Evolutionary conservation across 2,888 invertebrate species (phyloP).

Genomic region (Netelia virgata): DNA sequence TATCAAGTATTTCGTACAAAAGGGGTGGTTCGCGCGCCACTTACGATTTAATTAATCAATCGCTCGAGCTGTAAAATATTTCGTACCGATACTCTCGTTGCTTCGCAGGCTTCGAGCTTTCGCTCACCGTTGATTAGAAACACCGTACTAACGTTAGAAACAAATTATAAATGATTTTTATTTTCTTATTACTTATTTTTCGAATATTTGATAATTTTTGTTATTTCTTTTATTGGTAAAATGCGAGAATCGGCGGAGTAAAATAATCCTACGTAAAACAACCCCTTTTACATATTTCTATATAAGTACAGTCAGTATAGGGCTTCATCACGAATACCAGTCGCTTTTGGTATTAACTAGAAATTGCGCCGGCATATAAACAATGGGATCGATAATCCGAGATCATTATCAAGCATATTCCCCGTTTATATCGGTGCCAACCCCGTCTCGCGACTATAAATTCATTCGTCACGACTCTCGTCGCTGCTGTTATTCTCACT

Average conservation of each 20-base stretch:
- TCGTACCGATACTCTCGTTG: neutral
- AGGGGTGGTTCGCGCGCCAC: slow-evolving; percentile 47
- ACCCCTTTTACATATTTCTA: no score
- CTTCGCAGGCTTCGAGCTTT: neutral
- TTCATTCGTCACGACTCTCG: slow-evolving; percentile 74
- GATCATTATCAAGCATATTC: slow-evolving; percentile 81
- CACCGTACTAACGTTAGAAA: no score
- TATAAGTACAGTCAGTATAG: no score
- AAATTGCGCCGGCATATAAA: slow-evolving; percentile 83
- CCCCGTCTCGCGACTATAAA: slow-evolving; percentile 78
- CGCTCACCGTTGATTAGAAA: neutral
- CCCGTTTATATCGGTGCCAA: slow-evolving; percentile 82
- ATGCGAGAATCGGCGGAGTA: no score
- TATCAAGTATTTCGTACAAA: slow-evolving; percentile 16
- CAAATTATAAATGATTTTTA: no score
- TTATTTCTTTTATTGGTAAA: no score
- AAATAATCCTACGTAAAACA: no score
- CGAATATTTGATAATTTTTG: no score
- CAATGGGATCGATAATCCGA: slow-evolving; percentile 84
- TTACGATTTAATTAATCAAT: slow-evolving; percentile 79
- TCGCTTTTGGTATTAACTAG: neutral
- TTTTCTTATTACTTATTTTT: no score
- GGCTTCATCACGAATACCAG: neutral
- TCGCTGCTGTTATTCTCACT: slow-evolving; percentile 69
- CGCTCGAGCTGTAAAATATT: slow-evolving; percentile 59